These are phyloP conservation scores for Dicrostonyx torquatus DNA, from an alignment of 2,797 vertebrate genomes.

Conservation along the genomic window DNA sequence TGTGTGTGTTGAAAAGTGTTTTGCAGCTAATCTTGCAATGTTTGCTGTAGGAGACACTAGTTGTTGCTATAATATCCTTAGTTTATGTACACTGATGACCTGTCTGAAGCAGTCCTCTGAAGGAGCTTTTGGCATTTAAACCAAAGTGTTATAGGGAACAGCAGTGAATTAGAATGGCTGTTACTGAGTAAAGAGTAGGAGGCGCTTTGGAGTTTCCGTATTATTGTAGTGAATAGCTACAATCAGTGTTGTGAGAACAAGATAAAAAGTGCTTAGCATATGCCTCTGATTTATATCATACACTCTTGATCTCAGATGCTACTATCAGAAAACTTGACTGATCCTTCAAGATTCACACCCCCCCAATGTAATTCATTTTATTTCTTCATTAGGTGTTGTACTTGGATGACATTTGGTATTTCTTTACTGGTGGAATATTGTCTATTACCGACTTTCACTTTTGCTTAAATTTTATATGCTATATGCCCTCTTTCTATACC, in stretches of 20 bases:
- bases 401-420: background rate
- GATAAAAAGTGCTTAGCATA: background rate
- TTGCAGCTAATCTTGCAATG: background rate
- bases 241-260: background rate
- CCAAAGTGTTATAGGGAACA: background rate
- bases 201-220: background rate
- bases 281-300: background rate
- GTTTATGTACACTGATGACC: background rate
- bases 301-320: background rate
- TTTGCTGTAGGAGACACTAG: background rate
- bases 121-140: background rate
- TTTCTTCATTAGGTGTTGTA: background rate
- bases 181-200: background rate
- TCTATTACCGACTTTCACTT: background rate
- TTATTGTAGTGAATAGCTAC: background rate
- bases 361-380: background rate
- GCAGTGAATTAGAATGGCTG: background rate
- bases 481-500: background rate
- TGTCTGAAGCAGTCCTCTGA: background rate
- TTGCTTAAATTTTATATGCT: background rate
- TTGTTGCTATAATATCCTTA: background rate
- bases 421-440: background rate
- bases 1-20: background rate
- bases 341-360: background rate
- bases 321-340: background rate